Evolutionary conservation across 2,888 invertebrate species (phyloP).

Genomic region (Aporophyla nigra): DNA sequence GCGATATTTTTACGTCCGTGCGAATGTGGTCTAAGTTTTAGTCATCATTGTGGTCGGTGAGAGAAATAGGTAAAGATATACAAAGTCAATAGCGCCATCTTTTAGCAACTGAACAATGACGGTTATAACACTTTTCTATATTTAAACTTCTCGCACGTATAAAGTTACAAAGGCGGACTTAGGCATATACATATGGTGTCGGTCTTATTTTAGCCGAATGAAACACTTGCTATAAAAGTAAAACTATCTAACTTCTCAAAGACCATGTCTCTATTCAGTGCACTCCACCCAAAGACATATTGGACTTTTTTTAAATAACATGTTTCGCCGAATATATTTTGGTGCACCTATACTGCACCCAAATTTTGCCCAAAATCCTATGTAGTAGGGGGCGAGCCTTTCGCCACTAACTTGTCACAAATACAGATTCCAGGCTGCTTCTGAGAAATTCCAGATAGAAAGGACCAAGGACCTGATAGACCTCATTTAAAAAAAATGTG

Average conservation of each 20-base stretch:
- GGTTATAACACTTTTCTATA: not conserved
- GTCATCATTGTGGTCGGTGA: not conserved
- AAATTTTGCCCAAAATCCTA: not conserved
- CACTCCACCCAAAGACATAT: not conserved
- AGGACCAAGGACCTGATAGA: not conserved
- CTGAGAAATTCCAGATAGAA: not conserved
- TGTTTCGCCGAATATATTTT: too few relatives aligned
- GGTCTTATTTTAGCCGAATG: not conserved
- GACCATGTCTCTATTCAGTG: not conserved
- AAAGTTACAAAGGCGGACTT: too few relatives aligned
- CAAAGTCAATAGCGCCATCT: slow-evolving; percentile 2
- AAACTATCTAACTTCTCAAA: not conserved
- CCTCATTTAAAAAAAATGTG: not conserved
- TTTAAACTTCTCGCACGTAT: too few relatives aligned
- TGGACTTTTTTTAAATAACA: not conserved
- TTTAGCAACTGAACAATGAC: not conserved
- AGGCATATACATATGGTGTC: not conserved
- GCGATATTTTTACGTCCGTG: too few relatives aligned
- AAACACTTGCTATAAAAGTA: not conserved
- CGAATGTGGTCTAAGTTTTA: too few relatives aligned
- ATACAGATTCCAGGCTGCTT: not conserved
- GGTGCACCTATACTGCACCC: too few relatives aligned
- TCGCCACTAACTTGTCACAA: not conserved
- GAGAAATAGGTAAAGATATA: not conserved
- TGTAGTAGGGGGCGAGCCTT: not conserved